phyloP scores from a whole-genome alignment of 2,797 vertebrate genomes.

The Rhinella marina region DNA sequence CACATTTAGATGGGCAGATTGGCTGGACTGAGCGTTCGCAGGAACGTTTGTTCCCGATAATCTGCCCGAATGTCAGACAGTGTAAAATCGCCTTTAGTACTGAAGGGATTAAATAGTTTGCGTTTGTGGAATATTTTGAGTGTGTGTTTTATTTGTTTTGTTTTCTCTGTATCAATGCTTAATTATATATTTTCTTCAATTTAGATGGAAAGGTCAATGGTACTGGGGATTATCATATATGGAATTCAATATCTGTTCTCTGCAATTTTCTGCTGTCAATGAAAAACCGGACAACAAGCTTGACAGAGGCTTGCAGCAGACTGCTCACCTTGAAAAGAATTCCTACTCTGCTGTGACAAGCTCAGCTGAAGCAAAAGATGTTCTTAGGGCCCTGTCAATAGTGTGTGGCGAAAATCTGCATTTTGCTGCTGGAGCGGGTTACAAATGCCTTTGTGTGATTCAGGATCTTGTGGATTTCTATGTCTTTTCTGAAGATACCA shows the following conservation, averaged over 20 bases:
- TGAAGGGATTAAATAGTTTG: no score
- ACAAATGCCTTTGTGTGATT: constrained; percentile 88
- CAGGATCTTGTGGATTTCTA: constrained; percentile 83
- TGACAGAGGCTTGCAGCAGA: background rate
- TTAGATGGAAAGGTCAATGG: constrained; percentile 79
- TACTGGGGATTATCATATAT: constrained; percentile 81
- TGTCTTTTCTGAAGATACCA: constrained; percentile 87
- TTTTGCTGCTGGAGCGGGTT: constrained; percentile 85
- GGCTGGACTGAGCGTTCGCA: no score
- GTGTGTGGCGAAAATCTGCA: constrained; percentile 75
- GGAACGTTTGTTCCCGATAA: no score
- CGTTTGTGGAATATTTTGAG: no score
- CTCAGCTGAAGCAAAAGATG: constrained; percentile 77
- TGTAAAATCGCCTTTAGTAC: no score
- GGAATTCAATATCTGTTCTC: constrained; percentile 74
- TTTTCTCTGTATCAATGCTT: background rate
- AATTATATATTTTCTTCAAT: background rate
- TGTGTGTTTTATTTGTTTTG: no score
- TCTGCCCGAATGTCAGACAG: no score
- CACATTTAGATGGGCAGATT: no score
- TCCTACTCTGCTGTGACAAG: constrained; percentile 80
- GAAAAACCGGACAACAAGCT: background rate
- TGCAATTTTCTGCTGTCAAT: constrained; percentile 54
- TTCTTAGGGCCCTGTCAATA: constrained; percentile 74
- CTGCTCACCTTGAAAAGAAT: background rate